phyloP scores from a whole-genome alignment of 2,888 invertebrate species.

The Dysmachus trigonus region DNA sequence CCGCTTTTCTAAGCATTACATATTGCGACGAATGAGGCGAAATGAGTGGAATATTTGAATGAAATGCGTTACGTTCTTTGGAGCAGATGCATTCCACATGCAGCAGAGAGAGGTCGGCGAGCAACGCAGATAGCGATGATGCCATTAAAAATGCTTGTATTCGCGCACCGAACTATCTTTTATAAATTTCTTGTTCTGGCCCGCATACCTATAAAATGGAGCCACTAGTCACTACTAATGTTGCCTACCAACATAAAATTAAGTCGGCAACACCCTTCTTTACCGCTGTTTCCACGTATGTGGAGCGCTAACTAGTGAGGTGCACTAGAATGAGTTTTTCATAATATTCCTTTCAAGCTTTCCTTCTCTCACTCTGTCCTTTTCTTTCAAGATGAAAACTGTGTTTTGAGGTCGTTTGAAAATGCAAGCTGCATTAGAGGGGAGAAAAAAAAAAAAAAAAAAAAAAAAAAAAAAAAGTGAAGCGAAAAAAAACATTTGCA shows the following conservation, averaged over 20 bases:
- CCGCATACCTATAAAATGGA: background rate
- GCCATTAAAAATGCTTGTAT: background rate
- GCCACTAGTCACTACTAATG: background rate
- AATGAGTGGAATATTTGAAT: background rate
- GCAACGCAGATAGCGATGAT: background rate
- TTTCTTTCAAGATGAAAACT: slow-evolving; percentile 18
- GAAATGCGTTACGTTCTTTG: background rate
- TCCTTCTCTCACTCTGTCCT: background rate
- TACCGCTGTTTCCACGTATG: background rate
- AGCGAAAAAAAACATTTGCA: background rate
- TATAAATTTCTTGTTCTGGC: background rate
- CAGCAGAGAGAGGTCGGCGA: background rate
- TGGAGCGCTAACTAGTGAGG: background rate
- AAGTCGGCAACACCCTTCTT: background rate
- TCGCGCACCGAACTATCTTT: background rate
- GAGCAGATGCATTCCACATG: background rate
- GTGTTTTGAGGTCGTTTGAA: slow-evolving; percentile 36
- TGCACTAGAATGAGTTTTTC: slow-evolving; percentile 6
- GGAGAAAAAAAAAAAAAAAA: background rate
- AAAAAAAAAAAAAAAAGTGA: background rate
- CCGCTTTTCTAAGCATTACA: background rate
- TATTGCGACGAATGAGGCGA: background rate
- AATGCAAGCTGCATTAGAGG: slow-evolving; percentile 12
- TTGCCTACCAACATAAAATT: slow-evolving; percentile 2
- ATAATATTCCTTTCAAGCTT: background rate